Evolutionary conservation across 2,113 vertebrate genomes (phyloP).

Genomic region (Neolamprologus devosi): DNA sequence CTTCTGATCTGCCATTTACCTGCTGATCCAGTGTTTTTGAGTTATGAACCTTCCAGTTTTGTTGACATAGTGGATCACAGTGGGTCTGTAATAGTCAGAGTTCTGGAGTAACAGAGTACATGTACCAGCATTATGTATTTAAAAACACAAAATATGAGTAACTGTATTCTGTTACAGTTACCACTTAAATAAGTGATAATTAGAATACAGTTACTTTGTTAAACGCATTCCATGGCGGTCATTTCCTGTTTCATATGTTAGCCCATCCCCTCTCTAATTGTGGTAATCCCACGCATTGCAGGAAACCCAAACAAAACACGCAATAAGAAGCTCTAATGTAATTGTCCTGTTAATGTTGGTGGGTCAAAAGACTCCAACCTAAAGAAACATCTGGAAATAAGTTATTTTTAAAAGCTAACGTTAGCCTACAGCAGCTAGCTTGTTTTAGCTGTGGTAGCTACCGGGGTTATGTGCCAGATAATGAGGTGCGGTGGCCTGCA

Average conservation of each 20-base stretch:
- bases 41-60: not conserved
- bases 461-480: not conserved
- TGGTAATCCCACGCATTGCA: not conserved
- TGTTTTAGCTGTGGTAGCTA: not conserved
- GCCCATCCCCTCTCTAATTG: not conserved
- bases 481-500: not conserved
- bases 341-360: not conserved
- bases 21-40: not conserved
- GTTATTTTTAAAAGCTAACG: not conserved
- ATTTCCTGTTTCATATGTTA: not conserved
- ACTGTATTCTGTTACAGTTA: not conserved
- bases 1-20: not conserved
- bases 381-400: not conserved
- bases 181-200: not conserved
- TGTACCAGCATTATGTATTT: not conserved
- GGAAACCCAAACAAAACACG: not conserved
- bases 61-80: not conserved
- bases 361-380: not conserved
- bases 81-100: not conserved
- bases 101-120: not conserved
- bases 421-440: not conserved
- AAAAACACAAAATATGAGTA: not conserved
- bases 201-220: not conserved
- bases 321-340: not conserved
- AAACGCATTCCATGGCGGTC: rapidly evolving